Percentiles rank a stretch among this genome's conserved stretches.
Evolutionary conservation across 2,113 vertebrate genomes (phyloP).

Genomic region (Istiophorus platypterus): DNA sequence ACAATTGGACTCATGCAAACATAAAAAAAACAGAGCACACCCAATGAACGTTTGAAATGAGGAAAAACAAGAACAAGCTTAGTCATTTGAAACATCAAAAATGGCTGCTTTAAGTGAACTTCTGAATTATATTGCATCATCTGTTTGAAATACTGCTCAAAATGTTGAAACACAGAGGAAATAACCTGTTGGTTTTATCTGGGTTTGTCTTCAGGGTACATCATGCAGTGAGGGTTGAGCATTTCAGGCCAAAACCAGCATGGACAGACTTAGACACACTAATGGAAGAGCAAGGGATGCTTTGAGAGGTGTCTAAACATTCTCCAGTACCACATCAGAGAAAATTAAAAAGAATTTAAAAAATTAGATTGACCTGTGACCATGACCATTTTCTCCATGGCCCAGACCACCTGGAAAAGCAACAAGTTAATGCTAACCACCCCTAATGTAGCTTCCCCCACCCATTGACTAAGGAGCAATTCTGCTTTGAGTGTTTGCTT

Average conservation of each 20-base stretch:
- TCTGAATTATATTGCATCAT: constrained; percentile 68
- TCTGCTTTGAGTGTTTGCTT: constrained; percentile 42
- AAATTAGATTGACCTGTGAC: constrained; percentile 54
- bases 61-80: constrained; percentile 32
- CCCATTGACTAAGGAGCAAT: constrained; percentile 37
- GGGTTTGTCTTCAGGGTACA: constrained; percentile 41
- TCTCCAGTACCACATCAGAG: constrained; percentile 64
- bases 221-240: neutral
- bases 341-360: constrained; percentile 19
- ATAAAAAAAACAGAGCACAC: constrained; percentile 36
- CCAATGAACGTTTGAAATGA: constrained; percentile 63
- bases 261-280: constrained; percentile 20
- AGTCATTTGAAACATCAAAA: constrained; percentile 64
- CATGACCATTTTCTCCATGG: constrained; percentile 57
- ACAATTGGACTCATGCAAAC: constrained; percentile 21
- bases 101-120: constrained; percentile 44
- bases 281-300: constrained; percentile 27
- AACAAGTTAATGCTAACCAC: constrained; percentile 49
- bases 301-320: constrained; percentile 46
- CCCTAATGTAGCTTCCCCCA: constrained; percentile 37
- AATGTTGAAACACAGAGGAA: constrained; percentile 70
- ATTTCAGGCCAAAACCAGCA: constrained; percentile 20
- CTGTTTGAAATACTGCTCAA: constrained; percentile 54
- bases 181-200: constrained; percentile 45
- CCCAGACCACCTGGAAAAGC: constrained; percentile 76